Evolutionary conservation across 2,888 invertebrate species (phyloP), one percentile per base, ranked within the genome.

Genomic region (Mythimna impura): DNA sequence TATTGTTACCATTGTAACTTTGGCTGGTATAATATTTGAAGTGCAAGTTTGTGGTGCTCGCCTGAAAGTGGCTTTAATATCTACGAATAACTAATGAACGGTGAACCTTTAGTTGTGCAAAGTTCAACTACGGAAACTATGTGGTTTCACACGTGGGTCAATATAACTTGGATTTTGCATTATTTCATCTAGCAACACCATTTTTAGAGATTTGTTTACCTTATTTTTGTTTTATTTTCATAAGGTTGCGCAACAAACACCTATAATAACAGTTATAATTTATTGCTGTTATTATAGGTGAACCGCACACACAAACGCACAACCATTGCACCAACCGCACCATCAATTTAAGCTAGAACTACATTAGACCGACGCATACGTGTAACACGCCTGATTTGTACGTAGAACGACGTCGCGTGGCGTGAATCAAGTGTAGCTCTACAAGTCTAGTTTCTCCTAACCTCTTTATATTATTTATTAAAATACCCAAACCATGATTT

Each of bases 21-120:
- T 34, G 58, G 60, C 63, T 65, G 14, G 52, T 34, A 71, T 54
- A 83, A 75, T 83, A 83, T 81, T 81, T 77, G 73, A n/a, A 47
- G 34, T 54, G 57, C 22, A 73, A 75, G 66, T 79, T 82, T 60
- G 69, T 57, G 69, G 36, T 61, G 47, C 58, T 61, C 30, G 20
- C 34, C 50, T 57, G 63, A 55, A 73, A 68, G 50, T 66, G 22
- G 40, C 30, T 22, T 30, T 34, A 20, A 34, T n/a, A 72, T 43
- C 9, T 71, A 66, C 67, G 68, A 72, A 80, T 77, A 71, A 30
- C 25, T 68, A 79, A 76, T 77, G 74, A 78, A 66, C 52, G 30
- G 40, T 30, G 47, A 73, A 66, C 52, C 58, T 61, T 60, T 50
- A 50, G 55, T 57, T 76, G 8, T 50, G 57, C 25, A 52, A 75